Conservation (phyloP, 2,113 vertebrate species). For the Australoheros scitulus region DNA sequence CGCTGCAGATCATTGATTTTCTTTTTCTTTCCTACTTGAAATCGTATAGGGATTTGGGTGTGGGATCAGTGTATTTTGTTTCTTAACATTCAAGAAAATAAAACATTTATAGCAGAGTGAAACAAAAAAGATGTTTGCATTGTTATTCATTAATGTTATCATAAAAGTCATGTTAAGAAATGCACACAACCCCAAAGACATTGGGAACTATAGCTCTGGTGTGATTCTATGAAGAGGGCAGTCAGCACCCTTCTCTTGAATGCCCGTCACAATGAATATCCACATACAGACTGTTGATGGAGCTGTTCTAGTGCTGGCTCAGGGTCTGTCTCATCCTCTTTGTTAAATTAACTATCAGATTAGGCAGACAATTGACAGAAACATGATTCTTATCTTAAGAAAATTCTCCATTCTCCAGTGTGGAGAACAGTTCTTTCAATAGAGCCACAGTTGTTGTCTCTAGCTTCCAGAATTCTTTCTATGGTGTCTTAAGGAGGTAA, state of each 20-base stretch:
- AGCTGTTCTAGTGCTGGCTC: constrained; percentile 1
- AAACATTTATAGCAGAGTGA: neutral
- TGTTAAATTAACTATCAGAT: neutral
- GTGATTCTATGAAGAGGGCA: constrained; percentile 1
- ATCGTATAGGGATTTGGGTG: neutral
- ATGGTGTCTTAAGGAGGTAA: neutral
- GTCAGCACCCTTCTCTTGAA: neutral
- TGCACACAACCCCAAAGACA: neutral
- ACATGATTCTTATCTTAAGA: neutral
- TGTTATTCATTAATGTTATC: neutral
- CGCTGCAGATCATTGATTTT: neutral
- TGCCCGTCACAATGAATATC: neutral
- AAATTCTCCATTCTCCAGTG: neutral
- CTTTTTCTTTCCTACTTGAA: neutral
- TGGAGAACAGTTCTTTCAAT: neutral
- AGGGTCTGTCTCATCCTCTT: constrained; percentile 2
- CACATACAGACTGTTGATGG: neutral
- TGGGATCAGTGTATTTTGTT: neutral
- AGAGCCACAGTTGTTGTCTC: neutral
- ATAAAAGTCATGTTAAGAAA: neutral
- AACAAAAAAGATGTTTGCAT: neutral
- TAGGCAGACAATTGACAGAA: constrained; percentile 13
- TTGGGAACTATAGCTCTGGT: neutral
- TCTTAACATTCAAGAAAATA: neutral
- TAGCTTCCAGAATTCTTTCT: neutral